Evolutionary conservation across 2,888 invertebrate genomes (phyloP), one percentile per base, ranked within the genome.

Genomic region (Macroteleia sp.): DNA sequence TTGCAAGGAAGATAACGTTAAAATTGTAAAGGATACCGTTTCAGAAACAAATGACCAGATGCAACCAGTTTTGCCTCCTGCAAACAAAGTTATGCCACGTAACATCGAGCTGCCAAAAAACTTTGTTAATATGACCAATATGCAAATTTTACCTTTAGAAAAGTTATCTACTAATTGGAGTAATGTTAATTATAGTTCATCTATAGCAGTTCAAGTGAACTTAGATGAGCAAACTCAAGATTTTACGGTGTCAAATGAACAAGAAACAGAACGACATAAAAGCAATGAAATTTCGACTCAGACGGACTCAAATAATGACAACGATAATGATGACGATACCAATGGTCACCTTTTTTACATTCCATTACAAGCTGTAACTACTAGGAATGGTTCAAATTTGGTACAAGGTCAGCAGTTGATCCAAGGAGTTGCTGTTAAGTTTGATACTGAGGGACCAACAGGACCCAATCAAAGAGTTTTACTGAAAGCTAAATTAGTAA

Each of bases 381-480:
- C n/a, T n/a, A n/a, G 93, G 8, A 90, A 92, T 46, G 89, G 88
- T 0, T 88, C 91, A 2, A 88, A 89, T 77, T 80, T 90, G 34
- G 86, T 86, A 12, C 89, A 88, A 70, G 90, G 90, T 2, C 91
- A 91, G 36, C 92, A 92, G 77, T 77, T 93, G 12, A 94, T 94
- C 70, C 94, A 94, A 82, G 94, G 94, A 0, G 94, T 94, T 0
- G 94, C 94, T 1, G 94, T 94, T 1, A 94, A 94, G 85, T 86
- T 95, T 32, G 94, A 94, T 0, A 93, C 94, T 0, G 94, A 94
- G 82, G 94, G 94, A 1, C 93, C 93, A 0, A 93, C 93, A 36
- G 94, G 94, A 2, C 93, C 94, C 0, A 94, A 94, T 85, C 94
- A 94, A 66, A 92, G 93, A 76, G 94, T 94, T 22, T 90, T 93